Percentiles rank a stretch among this genome's conserved stretches.
These are phyloP conservation scores for Sphecodes monilicornis DNA, from an alignment of 2,888 invertebrate genomes.

Conservation along the genomic window DNA sequence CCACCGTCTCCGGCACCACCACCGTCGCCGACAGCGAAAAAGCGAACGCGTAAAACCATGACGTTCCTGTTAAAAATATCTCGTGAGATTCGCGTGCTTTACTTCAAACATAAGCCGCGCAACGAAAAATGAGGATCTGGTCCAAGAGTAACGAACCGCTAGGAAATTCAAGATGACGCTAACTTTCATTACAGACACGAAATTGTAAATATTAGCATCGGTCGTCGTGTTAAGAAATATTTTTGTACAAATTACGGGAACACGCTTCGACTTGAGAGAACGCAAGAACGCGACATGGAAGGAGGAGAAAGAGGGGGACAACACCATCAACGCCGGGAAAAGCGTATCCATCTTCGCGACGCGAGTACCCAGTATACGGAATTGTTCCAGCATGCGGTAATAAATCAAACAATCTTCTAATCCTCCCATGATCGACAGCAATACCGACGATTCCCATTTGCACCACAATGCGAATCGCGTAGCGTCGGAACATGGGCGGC, in stretches of 20 bases:
- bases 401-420: constrained; percentile 48
- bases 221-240: constrained; percentile 18
- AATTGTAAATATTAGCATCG: constrained; percentile 47
- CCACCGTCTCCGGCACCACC: constrained; percentile 89
- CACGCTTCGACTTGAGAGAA: not conserved
- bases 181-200: constrained; percentile 48
- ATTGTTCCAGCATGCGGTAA: constrained; percentile 25
- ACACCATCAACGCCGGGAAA: not conserved
- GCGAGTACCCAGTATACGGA: constrained; percentile 23
- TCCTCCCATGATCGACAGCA: constrained; percentile 61
- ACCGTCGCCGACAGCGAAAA: constrained; percentile 89
- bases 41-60: constrained; percentile 86
- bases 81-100: not conserved
- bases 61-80: not conserved
- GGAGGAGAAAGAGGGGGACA: not conserved
- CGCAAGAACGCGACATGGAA: constrained; percentile 1
- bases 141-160: not conserved
- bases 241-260: constrained; percentile 14
- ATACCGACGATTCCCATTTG: constrained; percentile 70
- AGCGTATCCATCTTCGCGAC: constrained; percentile 8
- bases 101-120: not conserved
- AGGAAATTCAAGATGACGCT: constrained; percentile 7
- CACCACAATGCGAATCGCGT: constrained; percentile 79
- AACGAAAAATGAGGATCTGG: not conserved
- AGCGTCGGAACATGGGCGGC: constrained; percentile 66